Evolutionary conservation across 2,113 vertebrate genomes (phyloP).

Genomic region (Rattus rattus): DNA sequence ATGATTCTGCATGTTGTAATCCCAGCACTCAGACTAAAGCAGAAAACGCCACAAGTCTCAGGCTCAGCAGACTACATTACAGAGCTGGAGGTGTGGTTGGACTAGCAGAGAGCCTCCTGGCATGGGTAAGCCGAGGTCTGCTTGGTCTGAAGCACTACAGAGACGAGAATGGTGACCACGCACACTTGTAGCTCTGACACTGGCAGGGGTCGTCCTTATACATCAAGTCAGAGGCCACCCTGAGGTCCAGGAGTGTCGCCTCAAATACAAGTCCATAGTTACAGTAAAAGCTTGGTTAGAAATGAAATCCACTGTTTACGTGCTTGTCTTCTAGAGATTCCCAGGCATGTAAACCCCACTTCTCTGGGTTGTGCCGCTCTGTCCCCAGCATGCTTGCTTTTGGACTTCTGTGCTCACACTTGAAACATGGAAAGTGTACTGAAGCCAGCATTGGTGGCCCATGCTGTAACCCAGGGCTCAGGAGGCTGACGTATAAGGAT

Average conservation of each 20-base stretch:
- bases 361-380: not conserved
- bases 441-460: not conserved
- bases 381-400: not conserved
- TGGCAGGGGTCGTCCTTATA: not conserved
- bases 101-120: not conserved
- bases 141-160: not conserved
- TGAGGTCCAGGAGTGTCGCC: not conserved
- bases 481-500: not conserved
- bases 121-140: not conserved
- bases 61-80: not conserved
- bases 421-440: not conserved
- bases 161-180: not conserved
- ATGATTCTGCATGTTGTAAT: not conserved
- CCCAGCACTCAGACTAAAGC: not conserved
- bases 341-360: not conserved
- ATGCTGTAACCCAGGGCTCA: not conserved
- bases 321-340: constrained; percentile 1
- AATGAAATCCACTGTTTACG: not conserved
- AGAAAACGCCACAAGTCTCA: not conserved
- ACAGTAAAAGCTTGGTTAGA: not conserved
- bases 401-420: not conserved
- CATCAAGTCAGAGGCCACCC: not conserved
- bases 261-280: not conserved
- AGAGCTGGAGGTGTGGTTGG: not conserved
- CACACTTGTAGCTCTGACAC: not conserved